Conservation (phyloP, 2,113 vertebrate genomes). For the Pygoscelis adeliae region DNA sequence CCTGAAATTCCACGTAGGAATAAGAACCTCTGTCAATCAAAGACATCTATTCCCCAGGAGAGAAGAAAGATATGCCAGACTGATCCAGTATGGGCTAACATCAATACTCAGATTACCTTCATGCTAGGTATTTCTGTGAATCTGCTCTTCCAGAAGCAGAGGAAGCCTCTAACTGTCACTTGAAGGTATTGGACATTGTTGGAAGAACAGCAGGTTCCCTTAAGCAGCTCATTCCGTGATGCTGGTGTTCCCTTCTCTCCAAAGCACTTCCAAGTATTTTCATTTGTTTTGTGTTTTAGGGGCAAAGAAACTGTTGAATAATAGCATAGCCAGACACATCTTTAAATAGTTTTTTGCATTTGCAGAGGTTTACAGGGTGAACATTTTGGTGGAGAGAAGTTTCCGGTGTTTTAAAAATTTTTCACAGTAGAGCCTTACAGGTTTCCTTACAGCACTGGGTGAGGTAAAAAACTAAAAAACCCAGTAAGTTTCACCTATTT, state of each 20-base stretch:
- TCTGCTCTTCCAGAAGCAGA: background rate
- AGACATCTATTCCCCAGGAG: background rate
- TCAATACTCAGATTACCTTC: background rate
- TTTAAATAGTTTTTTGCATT: background rate
- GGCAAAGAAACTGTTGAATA: background rate
- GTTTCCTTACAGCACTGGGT: background rate
- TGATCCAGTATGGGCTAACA: background rate
- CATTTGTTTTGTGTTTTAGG: background rate
- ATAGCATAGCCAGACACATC: background rate
- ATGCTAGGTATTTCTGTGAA: background rate
- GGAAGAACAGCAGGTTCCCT: background rate
- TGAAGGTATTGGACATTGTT: background rate
- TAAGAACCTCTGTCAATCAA: background rate
- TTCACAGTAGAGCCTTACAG: background rate
- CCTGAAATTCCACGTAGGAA: background rate
- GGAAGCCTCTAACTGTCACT: background rate
- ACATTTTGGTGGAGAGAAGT: background rate
- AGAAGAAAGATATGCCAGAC: background rate
- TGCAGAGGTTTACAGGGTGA: background rate
- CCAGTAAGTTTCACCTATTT: background rate
- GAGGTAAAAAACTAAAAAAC: background rate
- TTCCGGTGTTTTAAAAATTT: background rate
- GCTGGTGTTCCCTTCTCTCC: background rate
- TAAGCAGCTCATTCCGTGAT: background rate
- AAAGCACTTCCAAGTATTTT: background rate